A percentile compares a stretch with the other conserved stretches of the same genome.
phyloP scores from a whole-genome alignment of 2,888 invertebrate genomes.

The Chelonus formosanus region DNA sequence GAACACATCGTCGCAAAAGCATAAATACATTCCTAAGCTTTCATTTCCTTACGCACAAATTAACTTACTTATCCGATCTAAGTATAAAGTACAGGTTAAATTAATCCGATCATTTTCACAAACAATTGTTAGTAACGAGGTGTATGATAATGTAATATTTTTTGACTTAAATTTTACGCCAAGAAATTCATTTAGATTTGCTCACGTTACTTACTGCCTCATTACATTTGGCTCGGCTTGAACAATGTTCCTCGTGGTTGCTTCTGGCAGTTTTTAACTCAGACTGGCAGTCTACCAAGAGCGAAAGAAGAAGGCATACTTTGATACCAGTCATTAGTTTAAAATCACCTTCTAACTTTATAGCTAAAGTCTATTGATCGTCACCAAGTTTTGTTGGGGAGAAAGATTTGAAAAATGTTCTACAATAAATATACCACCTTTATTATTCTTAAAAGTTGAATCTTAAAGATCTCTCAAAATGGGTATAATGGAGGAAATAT shows the following conservation, averaged over 20 bases:
- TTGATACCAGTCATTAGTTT: slow-evolving; percentile 17
- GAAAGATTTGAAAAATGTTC: too few species aligned
- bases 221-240: slow-evolving; percentile 25
- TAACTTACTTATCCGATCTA: not conserved
- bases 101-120: slow-evolving; percentile 1
- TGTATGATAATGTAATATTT: slow-evolving; percentile 1
- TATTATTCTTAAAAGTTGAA: too few species aligned
- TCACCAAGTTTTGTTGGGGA: too few species aligned
- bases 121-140: not conserved
- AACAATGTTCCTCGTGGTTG: slow-evolving; percentile 19
- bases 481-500: too few species aligned
- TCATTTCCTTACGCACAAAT: not conserved
- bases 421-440: too few species aligned
- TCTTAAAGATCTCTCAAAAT: too few species aligned
- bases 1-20: not conserved
- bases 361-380: too few species aligned
- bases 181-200: not conserved
- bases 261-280: slow-evolving; percentile 23
- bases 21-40: not conserved
- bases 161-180: not conserved
- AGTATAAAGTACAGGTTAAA: not conserved
- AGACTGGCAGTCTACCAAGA: slow-evolving; percentile 40
- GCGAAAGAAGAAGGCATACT: not conserved
- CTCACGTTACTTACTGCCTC: slow-evolving; percentile 11
- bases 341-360: slow-evolving; percentile 1